phyloP scores from a whole-genome alignment of 2,113 vertebrate genomes.

The Mirza zaza region DNA sequence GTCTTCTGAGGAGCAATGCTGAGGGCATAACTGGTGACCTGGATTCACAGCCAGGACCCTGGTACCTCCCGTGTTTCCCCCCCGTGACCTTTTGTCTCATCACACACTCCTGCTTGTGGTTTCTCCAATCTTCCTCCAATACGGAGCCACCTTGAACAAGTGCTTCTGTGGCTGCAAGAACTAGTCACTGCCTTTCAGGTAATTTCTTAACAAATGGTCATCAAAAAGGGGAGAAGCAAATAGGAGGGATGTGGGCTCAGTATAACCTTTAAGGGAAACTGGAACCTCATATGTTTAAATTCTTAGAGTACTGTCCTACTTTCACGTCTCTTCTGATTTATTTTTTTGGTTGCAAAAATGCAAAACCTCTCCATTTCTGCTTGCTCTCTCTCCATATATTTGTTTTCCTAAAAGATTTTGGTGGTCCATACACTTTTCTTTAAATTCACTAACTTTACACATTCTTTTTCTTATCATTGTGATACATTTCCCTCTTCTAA shows the following conservation, averaged over 20 bases:
- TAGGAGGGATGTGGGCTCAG: neutral
- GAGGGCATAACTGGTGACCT: neutral
- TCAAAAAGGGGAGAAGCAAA: neutral
- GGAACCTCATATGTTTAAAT: neutral
- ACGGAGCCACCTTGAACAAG: neutral
- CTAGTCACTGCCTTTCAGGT: neutral
- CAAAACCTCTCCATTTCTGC: neutral
- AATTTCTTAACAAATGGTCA: neutral
- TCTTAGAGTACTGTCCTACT: neutral
- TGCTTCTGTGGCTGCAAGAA: neutral
- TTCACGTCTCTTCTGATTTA: neutral
- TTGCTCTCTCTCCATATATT: neutral
- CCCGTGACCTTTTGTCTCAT: neutral
- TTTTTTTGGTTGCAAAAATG: neutral
- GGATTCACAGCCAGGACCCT: rapidly evolving
- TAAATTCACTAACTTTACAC: neutral
- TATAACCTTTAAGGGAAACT: neutral
- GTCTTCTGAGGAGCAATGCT: neutral
- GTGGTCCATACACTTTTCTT: neutral
- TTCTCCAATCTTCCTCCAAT: neutral
- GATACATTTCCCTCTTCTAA: neutral
- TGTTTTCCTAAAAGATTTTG: neutral
- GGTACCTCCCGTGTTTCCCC: neutral
- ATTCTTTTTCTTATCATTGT: neutral
- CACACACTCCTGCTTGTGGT: neutral